Conservation (phyloP, 1,140 invertebrate species). For the Drosophila albomicans region DNA sequence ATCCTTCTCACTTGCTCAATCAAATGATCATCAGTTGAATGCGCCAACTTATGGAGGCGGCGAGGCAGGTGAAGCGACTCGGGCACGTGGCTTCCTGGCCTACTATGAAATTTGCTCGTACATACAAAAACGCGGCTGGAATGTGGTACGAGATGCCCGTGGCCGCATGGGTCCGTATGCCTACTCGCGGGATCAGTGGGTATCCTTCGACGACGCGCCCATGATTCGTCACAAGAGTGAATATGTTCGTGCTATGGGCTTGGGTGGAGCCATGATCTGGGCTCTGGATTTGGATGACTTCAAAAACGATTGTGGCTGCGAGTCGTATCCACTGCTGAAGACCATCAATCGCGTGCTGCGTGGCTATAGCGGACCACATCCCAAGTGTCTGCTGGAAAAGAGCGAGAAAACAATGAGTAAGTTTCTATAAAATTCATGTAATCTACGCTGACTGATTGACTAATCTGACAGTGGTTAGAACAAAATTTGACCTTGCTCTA, state of each 20-base stretch:
- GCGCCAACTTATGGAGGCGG: conserved; percentile 91
- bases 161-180: conserved; percentile 92
- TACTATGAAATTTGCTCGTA: conserved; percentile 94
- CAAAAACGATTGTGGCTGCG: conserved; percentile 91
- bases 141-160: conserved; percentile 88
- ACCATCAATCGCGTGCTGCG: conserved; percentile 91
- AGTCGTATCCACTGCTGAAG: conserved; percentile 91
- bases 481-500: no score
- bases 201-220: conserved; percentile 92
- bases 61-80: conserved; percentile 91
- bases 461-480: no score
- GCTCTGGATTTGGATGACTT: conserved; percentile 91
- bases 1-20: conserved; percentile 91
- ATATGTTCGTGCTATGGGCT: conserved; percentile 90
- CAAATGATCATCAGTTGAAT: conserved; percentile 88
- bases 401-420: conserved; percentile 70
- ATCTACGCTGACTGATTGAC: no score
- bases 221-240: conserved; percentile 90
- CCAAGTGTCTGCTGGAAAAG: conserved; percentile 70
- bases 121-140: conserved; percentile 89
- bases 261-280: conserved; percentile 96
- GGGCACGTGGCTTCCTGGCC: conserved; percentile 92
- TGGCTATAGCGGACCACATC: conserved; percentile 86
- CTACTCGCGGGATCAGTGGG: conserved; percentile 91
- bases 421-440: no score